phyloP scores from a whole-genome alignment of 2,797 vertebrate genomes.

The Leptodactylus fallax region DNA sequence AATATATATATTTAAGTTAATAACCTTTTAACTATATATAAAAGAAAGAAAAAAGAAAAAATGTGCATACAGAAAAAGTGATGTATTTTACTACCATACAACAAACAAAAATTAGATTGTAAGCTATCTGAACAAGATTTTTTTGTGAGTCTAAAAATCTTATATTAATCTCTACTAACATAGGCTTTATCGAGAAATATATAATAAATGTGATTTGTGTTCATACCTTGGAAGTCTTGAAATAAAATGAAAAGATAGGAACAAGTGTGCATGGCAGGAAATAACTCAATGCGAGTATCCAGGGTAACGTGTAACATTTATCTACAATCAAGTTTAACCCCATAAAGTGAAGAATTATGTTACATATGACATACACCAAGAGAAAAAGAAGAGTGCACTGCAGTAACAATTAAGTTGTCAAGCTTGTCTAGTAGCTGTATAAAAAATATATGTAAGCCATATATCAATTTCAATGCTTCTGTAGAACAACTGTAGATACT shows the following conservation, averaged over 20 bases:
- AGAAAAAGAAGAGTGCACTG: neutral
- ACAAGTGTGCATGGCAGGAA: constrained; percentile 36
- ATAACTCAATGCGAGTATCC: constrained; percentile 53
- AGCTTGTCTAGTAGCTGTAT: constrained; percentile 25
- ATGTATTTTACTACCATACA: neutral
- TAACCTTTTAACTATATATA: neutral
- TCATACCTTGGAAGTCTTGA: constrained; percentile 50
- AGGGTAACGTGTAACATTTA: constrained; percentile 53
- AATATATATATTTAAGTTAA: neutral
- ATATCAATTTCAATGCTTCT: constrained; percentile 11
- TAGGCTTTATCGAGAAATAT: constrained; percentile 31
- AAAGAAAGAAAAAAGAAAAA: neutral
- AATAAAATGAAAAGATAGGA: constrained; percentile 55
- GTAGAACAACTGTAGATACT: neutral
- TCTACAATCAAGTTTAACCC: constrained; percentile 54
- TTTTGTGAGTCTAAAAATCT: neutral
- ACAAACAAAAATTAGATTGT: neutral
- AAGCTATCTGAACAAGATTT: constrained; percentile 25
- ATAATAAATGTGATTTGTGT: constrained; percentile 41
- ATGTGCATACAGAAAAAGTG: neutral
- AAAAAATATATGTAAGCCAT: constrained; percentile 22
- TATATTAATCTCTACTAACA: constrained; percentile 4
- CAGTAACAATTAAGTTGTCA: constrained; percentile 44
- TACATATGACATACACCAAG: constrained; percentile 19
- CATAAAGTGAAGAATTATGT: constrained; percentile 37